Conservation (phyloP, 2,113 vertebrate species). For the Solea solea region DNA sequence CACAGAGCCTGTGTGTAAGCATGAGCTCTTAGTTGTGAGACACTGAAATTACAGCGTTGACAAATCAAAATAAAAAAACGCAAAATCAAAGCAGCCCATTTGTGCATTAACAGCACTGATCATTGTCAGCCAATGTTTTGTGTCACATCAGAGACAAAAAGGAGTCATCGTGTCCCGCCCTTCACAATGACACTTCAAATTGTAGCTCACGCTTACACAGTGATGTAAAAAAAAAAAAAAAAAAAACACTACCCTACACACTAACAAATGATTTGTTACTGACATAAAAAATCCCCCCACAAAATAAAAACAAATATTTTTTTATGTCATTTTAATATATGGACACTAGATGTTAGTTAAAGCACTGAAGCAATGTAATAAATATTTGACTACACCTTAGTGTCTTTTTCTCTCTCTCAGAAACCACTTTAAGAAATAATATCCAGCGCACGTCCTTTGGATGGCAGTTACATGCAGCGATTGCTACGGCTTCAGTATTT, state of each 20-base stretch:
- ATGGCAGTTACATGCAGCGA: slow-evolving; percentile 1
- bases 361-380: not conserved
- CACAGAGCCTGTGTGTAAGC: no score
- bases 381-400: no score
- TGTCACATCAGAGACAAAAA: not conserved
- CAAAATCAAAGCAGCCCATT: no score
- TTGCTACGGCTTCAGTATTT: not conserved
- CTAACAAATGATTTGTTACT: not conserved
- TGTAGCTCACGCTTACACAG: not conserved
- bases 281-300: not conserved
- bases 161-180: not conserved
- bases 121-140: not conserved
- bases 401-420: not conserved
- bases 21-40: no score
- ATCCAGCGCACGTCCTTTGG: slow-evolving; percentile 21
- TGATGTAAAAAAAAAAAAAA: slow-evolving; percentile 2
- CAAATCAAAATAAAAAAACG: no score
- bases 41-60: no score
- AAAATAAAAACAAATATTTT: not conserved
- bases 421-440: slow-evolving; percentile 9
- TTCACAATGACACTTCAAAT: slow-evolving; percentile 7
- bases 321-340: no score
- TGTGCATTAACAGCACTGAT: not conserved
- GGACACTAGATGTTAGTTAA: not conserved
- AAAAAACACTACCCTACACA: not conserved